These are phyloP conservation scores for Zaprionus taronus DNA, from an alignment of 1,140 invertebrate species.

Conservation along the genomic window DNA sequence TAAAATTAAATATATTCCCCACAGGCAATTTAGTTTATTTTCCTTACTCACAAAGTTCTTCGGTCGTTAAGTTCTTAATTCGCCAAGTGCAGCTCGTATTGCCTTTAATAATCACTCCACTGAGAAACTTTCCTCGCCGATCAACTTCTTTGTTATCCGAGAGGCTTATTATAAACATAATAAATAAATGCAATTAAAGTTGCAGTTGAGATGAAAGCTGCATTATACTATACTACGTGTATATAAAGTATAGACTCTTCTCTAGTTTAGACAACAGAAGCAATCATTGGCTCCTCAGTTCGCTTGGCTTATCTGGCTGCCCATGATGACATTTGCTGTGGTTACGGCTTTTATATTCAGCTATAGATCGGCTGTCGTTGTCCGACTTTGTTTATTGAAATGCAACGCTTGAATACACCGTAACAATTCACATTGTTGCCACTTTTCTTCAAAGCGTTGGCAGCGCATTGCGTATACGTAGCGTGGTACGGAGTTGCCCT, in stretches of 20 bases:
- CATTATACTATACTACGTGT: background rate
- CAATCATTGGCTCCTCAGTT: background rate
- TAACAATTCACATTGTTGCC: slow-evolving; percentile 56
- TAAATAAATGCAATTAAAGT: background rate
- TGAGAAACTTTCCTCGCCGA: background rate
- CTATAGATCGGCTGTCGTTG: slow-evolving; percentile 2
- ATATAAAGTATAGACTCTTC: background rate
- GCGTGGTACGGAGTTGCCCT: slow-evolving; percentile 25
- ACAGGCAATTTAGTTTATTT: background rate
- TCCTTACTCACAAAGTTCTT: background rate
- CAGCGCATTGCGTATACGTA: slow-evolving; percentile 59
- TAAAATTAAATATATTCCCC: background rate
- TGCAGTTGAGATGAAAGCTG: background rate
- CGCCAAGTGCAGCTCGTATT: slow-evolving; percentile 47
- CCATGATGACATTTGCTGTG: background rate
- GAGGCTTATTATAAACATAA: background rate
- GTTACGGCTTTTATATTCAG: background rate
- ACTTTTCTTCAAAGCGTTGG: slow-evolving; percentile 18
- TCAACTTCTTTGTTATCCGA: background rate
- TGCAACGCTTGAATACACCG: slow-evolving; percentile 48
- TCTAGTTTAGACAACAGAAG: background rate
- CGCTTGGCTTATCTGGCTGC: background rate
- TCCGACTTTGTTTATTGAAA: slow-evolving; percentile 68
- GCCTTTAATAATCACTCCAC: slow-evolving; percentile 22
- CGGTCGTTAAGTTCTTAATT: slow-evolving; percentile 26